Evolutionary conservation across 2,888 invertebrate genomes (phyloP).

Genomic region (Tipula lateralis): DNA sequence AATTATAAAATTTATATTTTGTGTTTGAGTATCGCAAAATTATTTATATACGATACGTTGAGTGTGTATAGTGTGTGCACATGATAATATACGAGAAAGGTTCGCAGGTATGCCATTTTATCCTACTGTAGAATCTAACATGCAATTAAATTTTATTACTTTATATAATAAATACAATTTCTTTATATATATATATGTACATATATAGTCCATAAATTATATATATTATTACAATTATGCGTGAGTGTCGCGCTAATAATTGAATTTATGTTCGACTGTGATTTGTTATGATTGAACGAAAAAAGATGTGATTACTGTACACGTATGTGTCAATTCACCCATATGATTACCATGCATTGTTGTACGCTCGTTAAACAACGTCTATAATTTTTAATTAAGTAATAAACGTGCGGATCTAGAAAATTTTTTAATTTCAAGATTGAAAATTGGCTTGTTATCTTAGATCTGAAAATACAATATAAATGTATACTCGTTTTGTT

Average conservation of each 20-base stretch:
- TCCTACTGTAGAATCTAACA: constrained; percentile 14
- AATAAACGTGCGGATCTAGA: neutral
- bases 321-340: neutral
- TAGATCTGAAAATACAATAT: neutral
- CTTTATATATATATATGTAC: neutral
- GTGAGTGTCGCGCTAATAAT: neutral
- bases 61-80: neutral
- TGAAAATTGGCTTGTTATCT: neutral
- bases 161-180: neutral
- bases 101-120: neutral
- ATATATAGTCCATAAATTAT: neutral
- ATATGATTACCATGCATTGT: neutral
- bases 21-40: neutral
- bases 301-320: neutral
- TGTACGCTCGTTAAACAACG: neutral
- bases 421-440: neutral
- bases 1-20: neutral
- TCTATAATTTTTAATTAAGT: neutral
- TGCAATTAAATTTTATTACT: constrained; percentile 11
- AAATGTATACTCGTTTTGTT: neutral
- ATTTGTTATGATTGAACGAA: neutral
- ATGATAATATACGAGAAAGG: neutral
- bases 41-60: too few species aligned
- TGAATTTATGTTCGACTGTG: neutral
- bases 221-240: neutral